These are phyloP conservation scores for Abramis brama DNA, from an alignment of 2,113 vertebrate species.

Conservation along the genomic window DNA sequence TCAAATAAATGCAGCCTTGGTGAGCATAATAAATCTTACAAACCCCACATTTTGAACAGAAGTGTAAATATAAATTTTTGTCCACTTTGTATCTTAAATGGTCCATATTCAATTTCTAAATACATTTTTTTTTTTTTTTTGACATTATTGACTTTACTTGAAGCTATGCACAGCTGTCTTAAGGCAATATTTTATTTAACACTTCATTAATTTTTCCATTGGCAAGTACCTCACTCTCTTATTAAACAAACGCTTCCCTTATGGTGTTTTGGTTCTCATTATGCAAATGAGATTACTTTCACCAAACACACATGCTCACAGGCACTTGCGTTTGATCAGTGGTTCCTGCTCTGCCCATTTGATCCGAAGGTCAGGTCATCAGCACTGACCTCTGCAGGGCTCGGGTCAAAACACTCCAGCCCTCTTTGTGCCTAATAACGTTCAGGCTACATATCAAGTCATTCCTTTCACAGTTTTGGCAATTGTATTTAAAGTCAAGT, in stretches of 20 bases:
- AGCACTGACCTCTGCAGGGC: neutral
- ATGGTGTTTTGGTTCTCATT: conserved; percentile 6
- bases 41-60: too few species aligned
- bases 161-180: conserved; percentile 3
- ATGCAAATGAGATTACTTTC: conserved; percentile 23
- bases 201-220: conserved; percentile 13
- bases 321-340: conserved; percentile 8
- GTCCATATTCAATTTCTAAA: neutral
- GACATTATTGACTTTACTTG: neutral
- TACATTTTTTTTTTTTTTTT: neutral
- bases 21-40: neutral
- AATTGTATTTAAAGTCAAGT: neutral
- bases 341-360: conserved; percentile 11
- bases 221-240: neutral
- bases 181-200: neutral
- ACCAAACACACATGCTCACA: conserved; percentile 14
- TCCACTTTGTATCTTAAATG: neutral
- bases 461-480: neutral
- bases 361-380: conserved; percentile 28
- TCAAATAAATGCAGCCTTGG: neutral
- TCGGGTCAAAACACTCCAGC: neutral
- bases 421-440: neutral
- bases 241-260: conserved; percentile 22
- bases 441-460: neutral
- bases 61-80: too few species aligned